These are phyloP conservation scores for Aleiodes leptofemur DNA, from an alignment of 2,888 invertebrate species.

Conservation along the genomic window DNA sequence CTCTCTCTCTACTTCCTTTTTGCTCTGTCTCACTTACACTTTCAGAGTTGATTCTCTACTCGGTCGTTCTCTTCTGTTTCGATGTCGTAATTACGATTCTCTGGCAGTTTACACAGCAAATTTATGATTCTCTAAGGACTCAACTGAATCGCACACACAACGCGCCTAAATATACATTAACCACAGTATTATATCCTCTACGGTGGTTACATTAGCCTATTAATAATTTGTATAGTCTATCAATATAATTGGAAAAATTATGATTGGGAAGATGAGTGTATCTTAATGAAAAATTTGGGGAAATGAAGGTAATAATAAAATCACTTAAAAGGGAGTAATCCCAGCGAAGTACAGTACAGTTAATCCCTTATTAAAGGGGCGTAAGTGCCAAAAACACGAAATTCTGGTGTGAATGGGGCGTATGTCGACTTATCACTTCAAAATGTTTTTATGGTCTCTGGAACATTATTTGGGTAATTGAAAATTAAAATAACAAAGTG, in stretches of 20 bases:
- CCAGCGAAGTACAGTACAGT: too few relatives aligned
- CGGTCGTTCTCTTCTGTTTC: not conserved
- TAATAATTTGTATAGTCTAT: conserved; percentile 23
- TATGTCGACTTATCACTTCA: too few relatives aligned
- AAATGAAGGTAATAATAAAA: too few relatives aligned
- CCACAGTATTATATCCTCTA: conserved; percentile 4
- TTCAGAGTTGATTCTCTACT: too few relatives aligned
- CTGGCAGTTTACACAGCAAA: conserved; percentile 35
- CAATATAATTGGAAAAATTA: conserved; percentile 17
- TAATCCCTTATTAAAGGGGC: too few relatives aligned
- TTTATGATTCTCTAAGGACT: conserved; percentile 44
- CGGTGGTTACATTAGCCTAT: conserved; percentile 2
- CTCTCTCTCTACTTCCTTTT: not conserved
- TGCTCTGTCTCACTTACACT: not conserved
- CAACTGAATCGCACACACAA: conserved; percentile 25
- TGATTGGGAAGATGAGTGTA: not conserved
- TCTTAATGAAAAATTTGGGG: not conserved
- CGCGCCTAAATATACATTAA: conserved; percentile 28
- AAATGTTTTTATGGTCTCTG: too few relatives aligned
- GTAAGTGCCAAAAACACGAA: too few relatives aligned
- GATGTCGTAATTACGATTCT: conserved; percentile 42
- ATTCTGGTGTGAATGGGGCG: too few relatives aligned
- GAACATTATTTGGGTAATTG: too few relatives aligned
- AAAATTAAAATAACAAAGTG: too few relatives aligned
- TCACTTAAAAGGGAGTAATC: too few relatives aligned